Conservation (phyloP, 2,888 invertebrate species). For the Choristoneura rosaceana region DNA sequence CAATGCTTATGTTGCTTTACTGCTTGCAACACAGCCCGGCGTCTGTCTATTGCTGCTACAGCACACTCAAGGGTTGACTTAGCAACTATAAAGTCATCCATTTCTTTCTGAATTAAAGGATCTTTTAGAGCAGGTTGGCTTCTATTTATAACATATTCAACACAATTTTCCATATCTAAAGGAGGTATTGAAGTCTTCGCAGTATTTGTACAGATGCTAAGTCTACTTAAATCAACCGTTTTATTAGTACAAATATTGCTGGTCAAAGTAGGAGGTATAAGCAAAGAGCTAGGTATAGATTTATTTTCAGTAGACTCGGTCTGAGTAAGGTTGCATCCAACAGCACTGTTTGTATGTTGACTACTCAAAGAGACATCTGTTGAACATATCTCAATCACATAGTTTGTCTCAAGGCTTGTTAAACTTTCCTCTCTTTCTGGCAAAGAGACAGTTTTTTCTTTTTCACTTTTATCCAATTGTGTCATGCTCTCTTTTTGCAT, state of each 20-base stretch:
- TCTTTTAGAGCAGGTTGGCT: background rate
- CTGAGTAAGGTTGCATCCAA: background rate
- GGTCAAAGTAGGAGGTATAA: background rate
- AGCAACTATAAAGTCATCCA: slow-evolving; percentile 6
- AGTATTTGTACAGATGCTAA: slow-evolving; percentile 2
- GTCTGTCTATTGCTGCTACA: slow-evolving; percentile 16
- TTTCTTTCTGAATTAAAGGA: background rate
- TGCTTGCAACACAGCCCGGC: slow-evolving; percentile 5
- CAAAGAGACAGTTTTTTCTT: background rate
- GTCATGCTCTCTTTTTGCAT: background rate
- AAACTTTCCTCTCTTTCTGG: background rate
- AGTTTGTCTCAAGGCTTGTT: background rate
- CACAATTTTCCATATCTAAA: background rate
- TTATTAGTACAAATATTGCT: background rate
- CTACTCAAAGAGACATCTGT: background rate
- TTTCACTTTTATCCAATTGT: background rate
- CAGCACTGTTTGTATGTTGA: background rate
- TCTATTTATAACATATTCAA: background rate
- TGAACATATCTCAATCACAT: background rate
- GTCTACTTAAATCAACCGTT: background rate
- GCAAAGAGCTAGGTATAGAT: background rate
- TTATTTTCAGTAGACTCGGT: background rate
- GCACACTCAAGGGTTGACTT: slow-evolving; percentile 23
- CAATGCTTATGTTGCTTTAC: background rate
- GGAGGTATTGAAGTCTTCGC: slow-evolving; percentile 22